phyloP scores from a whole-genome alignment of 1,140 invertebrate species.

The Heliconius eleuchia region DNA sequence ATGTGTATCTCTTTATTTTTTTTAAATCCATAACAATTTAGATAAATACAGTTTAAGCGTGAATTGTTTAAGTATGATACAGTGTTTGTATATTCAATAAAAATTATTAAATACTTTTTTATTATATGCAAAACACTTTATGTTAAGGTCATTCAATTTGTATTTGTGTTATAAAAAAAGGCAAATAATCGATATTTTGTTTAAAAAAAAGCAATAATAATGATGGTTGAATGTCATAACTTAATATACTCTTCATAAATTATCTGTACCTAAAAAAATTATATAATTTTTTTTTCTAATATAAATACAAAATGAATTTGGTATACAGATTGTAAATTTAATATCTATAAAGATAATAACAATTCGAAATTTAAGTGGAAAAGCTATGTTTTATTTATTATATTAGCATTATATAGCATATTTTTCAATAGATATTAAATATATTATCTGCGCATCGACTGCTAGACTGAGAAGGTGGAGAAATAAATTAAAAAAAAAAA shows the following conservation, averaged over 20 bases:
- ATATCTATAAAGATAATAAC: slow-evolving; percentile 13
- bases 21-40: not conserved
- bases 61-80: not conserved
- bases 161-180: slow-evolving; percentile 5
- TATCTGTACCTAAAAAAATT: not conserved
- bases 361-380: slow-evolving; percentile 11
- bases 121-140: not conserved
- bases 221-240: not conserved
- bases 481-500: not conserved
- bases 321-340: slow-evolving; percentile 17
- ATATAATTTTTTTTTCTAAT: not conserved
- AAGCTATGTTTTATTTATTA: slow-evolving; percentile 9
- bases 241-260: not conserved
- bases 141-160: slow-evolving; percentile 3
- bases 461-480: slow-evolving; percentile 5
- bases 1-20: not conserved
- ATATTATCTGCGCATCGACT: not conserved
- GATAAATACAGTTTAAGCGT: not conserved
- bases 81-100: slow-evolving; percentile 1
- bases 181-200: not conserved
- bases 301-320: slow-evolving; percentile 6
- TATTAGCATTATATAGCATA: not conserved
- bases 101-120: not conserved
- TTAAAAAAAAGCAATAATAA: not conserved
- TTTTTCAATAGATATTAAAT: slow-evolving; percentile 19